Evolutionary conservation across 2,797 vertebrate species (phyloP), one percentile per base, ranked within the genome.

Genomic region (Molossus alvarezi): DNA sequence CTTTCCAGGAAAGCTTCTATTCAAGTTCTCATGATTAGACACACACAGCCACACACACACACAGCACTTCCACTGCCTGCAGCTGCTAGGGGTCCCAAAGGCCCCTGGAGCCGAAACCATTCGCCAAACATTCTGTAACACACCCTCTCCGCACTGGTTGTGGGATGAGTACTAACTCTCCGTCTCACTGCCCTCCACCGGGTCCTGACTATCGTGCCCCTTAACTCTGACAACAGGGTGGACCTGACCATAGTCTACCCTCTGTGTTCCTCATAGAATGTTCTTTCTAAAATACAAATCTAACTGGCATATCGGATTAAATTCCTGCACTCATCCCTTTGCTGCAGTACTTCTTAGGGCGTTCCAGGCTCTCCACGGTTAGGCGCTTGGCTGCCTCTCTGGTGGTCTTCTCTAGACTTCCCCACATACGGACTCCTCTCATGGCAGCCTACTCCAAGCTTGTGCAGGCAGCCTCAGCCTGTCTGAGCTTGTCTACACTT

Each of bases 281-380:
- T 5, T 20, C 67, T 90, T 95, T 37, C 77, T 86, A 95, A 92
- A 75, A 79, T 55, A n/a, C 27, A 91, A 60, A 57, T 58, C 65
- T 82, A 57, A 23, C 29, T 7, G 2, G 64, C 62, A 69, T 17
- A 3, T 0, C 76, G 69, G 53, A 11, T 88, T 51, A 21, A 72
- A 64, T 83, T 69, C 53, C 77, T 93, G 62, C n/a, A 73, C 9
- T 1, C 1, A 12, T 11, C 51, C 79, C 64, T 58, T 29, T 6
- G 23, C 75, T 76, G 29, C 2, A 9, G 60, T 67, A 77, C 29
- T 83, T 57, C 57, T 75, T 41, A 82, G 75, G 25, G 71, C 2
- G 23, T 33, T 29, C 0, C 0, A 57, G 45, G 57, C 10, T 96
- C 37, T 67, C 82, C 23, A 9, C n/a, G 7, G 20, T n/a, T 13